phyloP scores from a whole-genome alignment of 2,113 vertebrate species.

The Himantopus leucocephalus region DNA sequence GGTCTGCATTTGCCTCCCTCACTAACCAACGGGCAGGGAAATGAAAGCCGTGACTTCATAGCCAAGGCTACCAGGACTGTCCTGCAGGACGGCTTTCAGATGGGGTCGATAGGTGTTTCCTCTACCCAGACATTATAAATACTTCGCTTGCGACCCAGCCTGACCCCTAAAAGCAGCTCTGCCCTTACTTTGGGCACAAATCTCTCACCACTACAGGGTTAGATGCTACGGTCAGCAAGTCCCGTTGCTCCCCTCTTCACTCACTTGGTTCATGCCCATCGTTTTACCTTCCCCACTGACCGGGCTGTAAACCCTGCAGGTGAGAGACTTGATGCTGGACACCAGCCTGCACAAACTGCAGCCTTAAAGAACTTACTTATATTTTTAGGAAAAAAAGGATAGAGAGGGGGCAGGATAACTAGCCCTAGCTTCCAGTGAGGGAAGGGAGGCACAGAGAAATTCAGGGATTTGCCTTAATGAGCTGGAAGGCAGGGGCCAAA shows the following conservation, averaged over 20 bases:
- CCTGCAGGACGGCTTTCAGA: background rate
- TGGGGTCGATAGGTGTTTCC: background rate
- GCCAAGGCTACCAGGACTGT: background rate
- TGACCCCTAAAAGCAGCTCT: background rate
- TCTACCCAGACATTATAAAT: background rate
- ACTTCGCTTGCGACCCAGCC: background rate
- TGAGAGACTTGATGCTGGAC: background rate
- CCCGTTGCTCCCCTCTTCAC: background rate
- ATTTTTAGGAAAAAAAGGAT: background rate
- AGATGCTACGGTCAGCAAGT: background rate
- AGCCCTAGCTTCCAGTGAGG: background rate
- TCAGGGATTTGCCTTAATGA: background rate
- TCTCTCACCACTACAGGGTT: fast-evolving
- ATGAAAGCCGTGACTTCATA: fast-evolving
- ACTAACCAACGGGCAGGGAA: background rate
- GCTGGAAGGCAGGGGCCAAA: background rate
- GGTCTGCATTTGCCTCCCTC: background rate
- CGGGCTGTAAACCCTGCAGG: background rate
- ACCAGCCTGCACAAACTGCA: background rate
- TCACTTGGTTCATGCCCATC: background rate
- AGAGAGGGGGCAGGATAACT: background rate
- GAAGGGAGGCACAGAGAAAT: background rate
- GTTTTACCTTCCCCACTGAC: background rate
- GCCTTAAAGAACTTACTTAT: background rate
- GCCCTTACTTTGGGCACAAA: background rate